phyloP scores from a whole-genome alignment of 2,797 vertebrate genomes.

The Enteromius anoplus region DNA sequence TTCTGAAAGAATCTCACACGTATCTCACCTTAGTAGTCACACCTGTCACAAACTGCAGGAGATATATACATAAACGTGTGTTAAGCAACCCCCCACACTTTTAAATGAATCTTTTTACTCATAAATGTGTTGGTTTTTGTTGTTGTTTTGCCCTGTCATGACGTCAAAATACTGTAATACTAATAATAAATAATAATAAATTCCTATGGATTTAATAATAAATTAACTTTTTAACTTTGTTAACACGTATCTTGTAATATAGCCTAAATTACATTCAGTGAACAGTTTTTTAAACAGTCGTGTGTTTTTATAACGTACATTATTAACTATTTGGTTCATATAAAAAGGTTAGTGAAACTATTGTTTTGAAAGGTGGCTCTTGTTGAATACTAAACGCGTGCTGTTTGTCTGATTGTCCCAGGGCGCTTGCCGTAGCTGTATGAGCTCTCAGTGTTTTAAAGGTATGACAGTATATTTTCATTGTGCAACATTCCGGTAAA shows the following conservation, averaged over 20 bases:
- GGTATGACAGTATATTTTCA: conserved; percentile 1
- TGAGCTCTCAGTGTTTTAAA: conserved; percentile 9
- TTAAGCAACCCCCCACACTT: not conserved
- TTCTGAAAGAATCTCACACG: conserved; percentile 6
- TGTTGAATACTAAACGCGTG: conserved; percentile 7
- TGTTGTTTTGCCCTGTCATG: not conserved
- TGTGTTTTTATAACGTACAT: not conserved
- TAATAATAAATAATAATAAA: not conserved
- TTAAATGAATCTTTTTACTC: not conserved
- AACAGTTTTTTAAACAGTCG: not conserved
- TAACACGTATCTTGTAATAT: not conserved
- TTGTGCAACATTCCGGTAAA: conserved; percentile 11
- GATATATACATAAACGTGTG: not conserved
- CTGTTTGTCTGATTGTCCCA: not conserved
- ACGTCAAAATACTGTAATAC: not conserved
- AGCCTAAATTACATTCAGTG: not conserved
- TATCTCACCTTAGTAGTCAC: conserved; percentile 1
- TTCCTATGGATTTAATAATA: not conserved
- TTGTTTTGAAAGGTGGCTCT: not conserved
- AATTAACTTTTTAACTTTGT: not conserved
- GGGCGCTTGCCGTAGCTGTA: conserved; percentile 25
- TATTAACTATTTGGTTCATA: not conserved
- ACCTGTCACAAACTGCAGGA: not conserved
- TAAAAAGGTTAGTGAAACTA: not conserved
- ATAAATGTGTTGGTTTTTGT: not conserved